phyloP scores from a whole-genome alignment of 2,888 invertebrate genomes.

The Ashinkailepas kermadecensis region DNA sequence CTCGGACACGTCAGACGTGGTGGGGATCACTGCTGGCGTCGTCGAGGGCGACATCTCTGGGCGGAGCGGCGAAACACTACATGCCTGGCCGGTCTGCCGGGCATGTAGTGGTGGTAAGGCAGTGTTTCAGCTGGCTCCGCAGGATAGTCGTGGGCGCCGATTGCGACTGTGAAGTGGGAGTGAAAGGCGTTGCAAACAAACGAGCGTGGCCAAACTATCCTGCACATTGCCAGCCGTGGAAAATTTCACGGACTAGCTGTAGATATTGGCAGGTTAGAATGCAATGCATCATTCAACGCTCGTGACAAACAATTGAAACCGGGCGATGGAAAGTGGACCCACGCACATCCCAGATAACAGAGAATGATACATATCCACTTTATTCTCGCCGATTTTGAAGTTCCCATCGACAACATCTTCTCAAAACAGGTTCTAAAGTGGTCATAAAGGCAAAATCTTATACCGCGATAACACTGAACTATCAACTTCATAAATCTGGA shows the following conservation, averaged over 20 bases:
- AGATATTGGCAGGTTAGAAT: too few species aligned
- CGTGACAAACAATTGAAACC: too few species aligned
- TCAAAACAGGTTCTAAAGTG: background rate
- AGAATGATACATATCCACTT: background rate
- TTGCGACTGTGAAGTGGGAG: too few species aligned
- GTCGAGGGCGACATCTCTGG: background rate
- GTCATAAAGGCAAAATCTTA: background rate
- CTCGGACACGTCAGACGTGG: background rate
- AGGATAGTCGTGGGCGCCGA: too few species aligned
- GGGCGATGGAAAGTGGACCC: too few species aligned
- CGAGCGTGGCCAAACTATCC: too few species aligned
- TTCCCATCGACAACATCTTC: background rate
- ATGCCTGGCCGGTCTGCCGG: background rate
- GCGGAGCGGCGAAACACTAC: background rate
- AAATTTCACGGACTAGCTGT: too few species aligned
- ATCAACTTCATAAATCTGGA: slow-evolving; percentile 15
- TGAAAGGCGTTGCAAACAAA: too few species aligned
- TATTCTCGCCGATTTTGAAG: background rate
- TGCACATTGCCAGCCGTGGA: too few species aligned
- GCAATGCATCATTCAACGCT: too few species aligned
- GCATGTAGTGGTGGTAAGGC: too few species aligned
- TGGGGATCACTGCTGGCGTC: background rate
- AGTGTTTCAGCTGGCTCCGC: too few species aligned
- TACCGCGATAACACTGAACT: background rate
- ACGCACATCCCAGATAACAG: background rate